A percentile compares a stretch with the other conserved stretches of the same genome.
Conservation (phyloP, 2,113 vertebrate species). For the Etheostoma cragini region DNA sequence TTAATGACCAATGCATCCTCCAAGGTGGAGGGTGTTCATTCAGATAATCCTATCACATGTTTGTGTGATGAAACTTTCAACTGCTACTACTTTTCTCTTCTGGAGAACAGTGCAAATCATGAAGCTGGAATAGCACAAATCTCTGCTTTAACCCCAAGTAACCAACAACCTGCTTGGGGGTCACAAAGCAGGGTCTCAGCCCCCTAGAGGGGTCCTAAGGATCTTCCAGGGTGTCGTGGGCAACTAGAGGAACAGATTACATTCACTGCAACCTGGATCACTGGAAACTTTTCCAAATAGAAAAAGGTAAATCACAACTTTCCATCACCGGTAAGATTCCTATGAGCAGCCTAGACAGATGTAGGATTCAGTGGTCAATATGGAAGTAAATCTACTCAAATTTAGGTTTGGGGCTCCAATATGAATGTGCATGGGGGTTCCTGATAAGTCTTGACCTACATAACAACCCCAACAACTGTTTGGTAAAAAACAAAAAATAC, state of each 20-base stretch:
- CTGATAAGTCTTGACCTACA: slow-evolving; percentile 54
- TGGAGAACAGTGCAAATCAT: too few relatives aligned
- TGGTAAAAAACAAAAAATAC: slow-evolving; percentile 56
- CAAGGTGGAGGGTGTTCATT: not conserved
- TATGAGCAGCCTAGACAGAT: not conserved
- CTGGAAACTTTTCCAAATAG: rapidly evolving
- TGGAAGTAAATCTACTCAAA: not conserved
- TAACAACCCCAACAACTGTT: slow-evolving; percentile 32
- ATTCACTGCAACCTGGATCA: not conserved
- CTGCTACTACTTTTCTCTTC: not conserved
- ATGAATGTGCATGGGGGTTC: slow-evolving; percentile 19
- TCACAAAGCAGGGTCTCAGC: not conserved
- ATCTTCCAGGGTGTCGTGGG: not conserved
- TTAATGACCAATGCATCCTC: not conserved
- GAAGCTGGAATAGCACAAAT: not conserved
- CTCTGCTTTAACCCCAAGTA: not conserved
- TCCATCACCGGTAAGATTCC: not conserved
- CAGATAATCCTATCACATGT: not conserved
- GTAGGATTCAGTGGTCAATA: not conserved
- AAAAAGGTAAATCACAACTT: not conserved
- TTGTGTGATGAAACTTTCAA: not conserved
- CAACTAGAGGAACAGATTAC: not conserved
- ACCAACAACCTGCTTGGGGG: not conserved
- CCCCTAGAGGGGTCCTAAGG: not conserved
- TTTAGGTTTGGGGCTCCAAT: not conserved